Conservation (phyloP, 1,140 invertebrate genomes). For the Rhyacophila brunnea region DNA sequence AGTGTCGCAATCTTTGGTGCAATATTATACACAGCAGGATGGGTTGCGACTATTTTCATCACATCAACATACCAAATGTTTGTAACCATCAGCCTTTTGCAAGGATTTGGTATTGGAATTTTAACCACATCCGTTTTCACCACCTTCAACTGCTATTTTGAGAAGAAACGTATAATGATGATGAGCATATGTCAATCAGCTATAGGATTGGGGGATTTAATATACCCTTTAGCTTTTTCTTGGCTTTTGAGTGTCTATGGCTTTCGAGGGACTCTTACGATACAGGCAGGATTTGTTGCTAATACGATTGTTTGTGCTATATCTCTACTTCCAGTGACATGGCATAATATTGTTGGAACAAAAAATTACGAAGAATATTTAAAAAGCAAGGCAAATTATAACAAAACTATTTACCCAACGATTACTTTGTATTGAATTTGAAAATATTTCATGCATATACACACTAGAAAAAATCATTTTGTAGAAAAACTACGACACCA, state of each 20-base stretch:
- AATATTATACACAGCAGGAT: constrained; percentile 50
- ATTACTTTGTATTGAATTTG: too few relatives aligned
- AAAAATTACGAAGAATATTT: too few relatives aligned
- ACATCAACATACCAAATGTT: constrained; percentile 52
- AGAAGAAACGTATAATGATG: constrained; percentile 56
- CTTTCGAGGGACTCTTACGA: constrained; percentile 62
- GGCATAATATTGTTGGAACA: too few relatives aligned
- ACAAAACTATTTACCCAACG: too few relatives aligned
- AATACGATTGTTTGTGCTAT: constrained; percentile 63
- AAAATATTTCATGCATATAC: too few relatives aligned
- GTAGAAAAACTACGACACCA: too few relatives aligned
- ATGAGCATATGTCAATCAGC: constrained; percentile 60
- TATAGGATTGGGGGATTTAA: constrained; percentile 58
- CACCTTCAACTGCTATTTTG: constrained; percentile 60
- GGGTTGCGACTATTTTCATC: constrained; percentile 52
- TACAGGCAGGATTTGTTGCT: constrained; percentile 56
- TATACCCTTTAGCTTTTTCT: constrained; percentile 56
- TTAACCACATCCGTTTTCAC: constrained; percentile 43
- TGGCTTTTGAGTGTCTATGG: constrained; percentile 55
- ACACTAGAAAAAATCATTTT: too few relatives aligned
- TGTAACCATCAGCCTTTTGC: constrained; percentile 50
- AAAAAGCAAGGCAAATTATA: too few relatives aligned
- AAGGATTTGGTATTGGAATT: not conserved
- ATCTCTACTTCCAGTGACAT: constrained; percentile 63
- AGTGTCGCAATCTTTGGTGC: constrained; percentile 55